A percentile compares a stretch with the other conserved stretches of the same genome.
Conservation (phyloP, 30 jellyfish, hydroid and myxozoan species). For the Calvadosia cruxmelitensis region DNA sequence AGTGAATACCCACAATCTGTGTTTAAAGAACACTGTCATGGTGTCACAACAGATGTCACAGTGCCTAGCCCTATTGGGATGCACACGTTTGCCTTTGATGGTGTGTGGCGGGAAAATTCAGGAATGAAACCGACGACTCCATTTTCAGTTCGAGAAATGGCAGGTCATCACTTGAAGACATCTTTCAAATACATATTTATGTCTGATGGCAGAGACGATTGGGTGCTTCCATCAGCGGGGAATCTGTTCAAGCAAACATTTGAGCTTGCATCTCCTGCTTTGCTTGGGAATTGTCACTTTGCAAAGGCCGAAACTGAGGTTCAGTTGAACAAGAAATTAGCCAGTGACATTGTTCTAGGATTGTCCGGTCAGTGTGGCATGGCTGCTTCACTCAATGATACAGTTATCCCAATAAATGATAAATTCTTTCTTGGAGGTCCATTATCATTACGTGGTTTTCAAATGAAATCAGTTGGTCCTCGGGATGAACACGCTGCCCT, state of each 20-base stretch:
- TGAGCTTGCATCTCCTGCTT: constrained; percentile 50
- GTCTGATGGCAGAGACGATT: constrained; percentile 88
- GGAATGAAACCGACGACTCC: constrained; percentile 57
- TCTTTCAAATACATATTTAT: constrained; percentile 53
- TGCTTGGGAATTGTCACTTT: constrained; percentile 68
- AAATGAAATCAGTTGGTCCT: constrained; percentile 76
- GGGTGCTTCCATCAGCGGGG: constrained; percentile 68
- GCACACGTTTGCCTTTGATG: constrained; percentile 60
- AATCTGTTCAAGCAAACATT: constrained; percentile 58
- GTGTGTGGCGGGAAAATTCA: constrained; percentile 68
- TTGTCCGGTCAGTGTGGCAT: constrained; percentile 68
- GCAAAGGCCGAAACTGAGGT: constrained; percentile 61
- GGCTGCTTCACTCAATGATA: constrained; percentile 33
- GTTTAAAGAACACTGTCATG: constrained; percentile 48
- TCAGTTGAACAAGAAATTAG: constrained; percentile 68
- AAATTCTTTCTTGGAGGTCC: constrained; percentile 94
- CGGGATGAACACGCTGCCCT: constrained; percentile 49
- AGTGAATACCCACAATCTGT: constrained; percentile 40
- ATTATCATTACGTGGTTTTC: constrained; percentile 79
- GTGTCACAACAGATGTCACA: constrained; percentile 43
- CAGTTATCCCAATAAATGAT: constrained; percentile 56
- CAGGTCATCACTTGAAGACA: constrained; percentile 75
- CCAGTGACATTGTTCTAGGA: constrained; percentile 38
- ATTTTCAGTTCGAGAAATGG: constrained; percentile 58
- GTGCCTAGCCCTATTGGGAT: constrained; percentile 74